These are phyloP conservation scores for Aporophyla nigra DNA, from an alignment of 2,888 invertebrate genomes.

Conservation along the genomic window DNA sequence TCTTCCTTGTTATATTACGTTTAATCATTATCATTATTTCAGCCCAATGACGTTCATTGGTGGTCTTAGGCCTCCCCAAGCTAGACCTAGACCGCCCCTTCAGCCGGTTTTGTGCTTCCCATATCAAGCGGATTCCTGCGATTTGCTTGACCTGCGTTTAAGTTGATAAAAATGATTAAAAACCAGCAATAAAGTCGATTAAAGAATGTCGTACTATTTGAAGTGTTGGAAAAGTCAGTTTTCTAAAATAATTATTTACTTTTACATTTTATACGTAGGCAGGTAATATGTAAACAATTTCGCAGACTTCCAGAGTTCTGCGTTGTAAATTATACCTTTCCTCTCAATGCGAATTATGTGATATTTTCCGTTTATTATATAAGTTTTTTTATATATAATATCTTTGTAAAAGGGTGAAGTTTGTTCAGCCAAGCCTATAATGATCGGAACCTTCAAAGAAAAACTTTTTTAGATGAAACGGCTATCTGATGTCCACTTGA, in stretches of 20 bases:
- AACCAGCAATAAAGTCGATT: too few relatives aligned
- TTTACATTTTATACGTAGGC: not conserved
- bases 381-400: constrained; percentile 37
- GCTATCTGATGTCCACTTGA: constrained; percentile 50
- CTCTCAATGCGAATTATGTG: constrained; percentile 21
- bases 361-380: constrained; percentile 43
- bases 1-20: not conserved
- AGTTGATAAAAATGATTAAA: not conserved
- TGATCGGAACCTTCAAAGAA: constrained; percentile 50
- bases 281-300: constrained; percentile 28
- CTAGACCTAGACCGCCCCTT: too few relatives aligned
- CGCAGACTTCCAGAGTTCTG: constrained; percentile 12
- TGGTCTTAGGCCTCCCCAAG: too few relatives aligned
- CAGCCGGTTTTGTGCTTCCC: too few relatives aligned
- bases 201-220: not conserved
- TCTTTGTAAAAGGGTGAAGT: constrained; percentile 41
- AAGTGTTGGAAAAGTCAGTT: not conserved
- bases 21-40: too few relatives aligned
- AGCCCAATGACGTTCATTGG: too few relatives aligned
- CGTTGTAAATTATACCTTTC: constrained; percentile 3
- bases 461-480: constrained; percentile 49
- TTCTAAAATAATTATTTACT: not conserved
- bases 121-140: too few relatives aligned
- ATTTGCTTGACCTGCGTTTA: too few relatives aligned
- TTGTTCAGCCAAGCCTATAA: constrained; percentile 60